Percentiles rank a stretch among this genome's conserved stretches.
Evolutionary conservation across 2,888 invertebrate species (phyloP).

Genomic region (Drosophila colorata): DNA sequence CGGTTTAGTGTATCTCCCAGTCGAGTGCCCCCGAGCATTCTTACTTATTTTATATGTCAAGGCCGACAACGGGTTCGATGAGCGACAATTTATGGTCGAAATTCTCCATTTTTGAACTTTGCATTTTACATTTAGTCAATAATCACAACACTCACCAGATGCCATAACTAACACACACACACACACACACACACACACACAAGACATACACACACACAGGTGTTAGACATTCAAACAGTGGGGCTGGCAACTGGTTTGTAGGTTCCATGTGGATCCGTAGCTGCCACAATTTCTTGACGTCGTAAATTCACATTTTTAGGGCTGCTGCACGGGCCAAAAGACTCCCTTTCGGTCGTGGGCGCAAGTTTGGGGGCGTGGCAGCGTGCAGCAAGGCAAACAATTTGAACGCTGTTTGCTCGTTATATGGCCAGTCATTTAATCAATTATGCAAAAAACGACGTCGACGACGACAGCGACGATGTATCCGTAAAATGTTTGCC

Average conservation of each 20-base stretch:
- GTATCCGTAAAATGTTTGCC: conserved; percentile 78
- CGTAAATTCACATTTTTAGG: conserved; percentile 70
- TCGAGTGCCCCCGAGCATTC: no score
- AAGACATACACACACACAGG: neutral
- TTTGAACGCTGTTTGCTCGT: conserved; percentile 58
- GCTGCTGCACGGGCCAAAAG: conserved; percentile 28
- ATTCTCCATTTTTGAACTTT: conserved; percentile 27
- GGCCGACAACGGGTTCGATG: neutral
- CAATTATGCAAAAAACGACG: conserved; percentile 83
- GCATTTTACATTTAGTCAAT: conserved; percentile 73
- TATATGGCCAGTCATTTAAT: conserved; percentile 83
- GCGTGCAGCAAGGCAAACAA: conserved; percentile 46
- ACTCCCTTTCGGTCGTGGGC: neutral
- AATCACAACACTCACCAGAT: conserved; percentile 71
- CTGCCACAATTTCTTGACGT: conserved; percentile 54
- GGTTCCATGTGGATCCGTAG: conserved; percentile 13
- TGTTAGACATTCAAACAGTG: neutral
- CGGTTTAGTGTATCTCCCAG: no score
- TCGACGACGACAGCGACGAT: conserved; percentile 56
- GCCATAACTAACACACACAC: conserved; percentile 58
- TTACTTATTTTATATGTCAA: neutral
- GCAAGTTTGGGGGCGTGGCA: neutral
- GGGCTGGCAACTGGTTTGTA: conserved; percentile 10
- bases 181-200: conserved; percentile 8
- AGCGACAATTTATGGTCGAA: neutral